Conservation (phyloP, 2,113 vertebrate genomes). For the Silurus glanis region DNA sequence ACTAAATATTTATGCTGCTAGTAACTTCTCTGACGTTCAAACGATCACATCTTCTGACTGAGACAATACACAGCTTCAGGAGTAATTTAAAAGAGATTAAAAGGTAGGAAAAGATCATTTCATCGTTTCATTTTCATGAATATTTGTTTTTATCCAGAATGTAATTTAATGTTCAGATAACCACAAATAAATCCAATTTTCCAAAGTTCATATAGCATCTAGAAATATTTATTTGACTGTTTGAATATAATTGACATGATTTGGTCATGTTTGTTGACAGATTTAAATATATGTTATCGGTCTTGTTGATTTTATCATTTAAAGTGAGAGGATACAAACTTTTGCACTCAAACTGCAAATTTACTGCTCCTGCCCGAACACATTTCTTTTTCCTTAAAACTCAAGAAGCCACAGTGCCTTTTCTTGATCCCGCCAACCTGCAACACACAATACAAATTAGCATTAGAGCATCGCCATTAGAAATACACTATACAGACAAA, state of each 20-base stretch:
- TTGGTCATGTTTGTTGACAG: not conserved
- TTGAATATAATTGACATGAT: not conserved
- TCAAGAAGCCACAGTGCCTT: conserved; percentile 64
- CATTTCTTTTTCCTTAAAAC: conserved; percentile 57
- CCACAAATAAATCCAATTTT: too few species aligned
- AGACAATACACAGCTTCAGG: not conserved
- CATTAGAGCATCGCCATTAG: not conserved
- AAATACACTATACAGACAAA: too few species aligned
- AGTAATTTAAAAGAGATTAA: not conserved
- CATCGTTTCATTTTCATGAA: not conserved
- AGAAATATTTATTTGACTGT: not conserved
- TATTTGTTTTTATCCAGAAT: not conserved
- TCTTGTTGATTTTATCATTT: not conserved
- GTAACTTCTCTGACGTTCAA: not conserved
- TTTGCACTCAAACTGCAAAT: not conserved
- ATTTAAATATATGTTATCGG: not conserved
- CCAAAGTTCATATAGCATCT: not conserved
- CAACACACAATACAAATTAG: not conserved
- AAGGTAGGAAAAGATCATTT: not conserved
- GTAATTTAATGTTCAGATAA: too few species aligned
- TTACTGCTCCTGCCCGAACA: not conserved
- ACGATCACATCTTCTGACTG: not conserved
- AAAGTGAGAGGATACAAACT: not conserved
- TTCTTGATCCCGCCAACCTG: conserved; percentile 63
- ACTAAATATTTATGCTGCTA: not conserved